A percentile compares a stretch with the other conserved stretches of the same genome.
Evolutionary conservation across 2,888 invertebrate genomes (phyloP).

Genomic region (Ganaspis brasiliensis): DNA sequence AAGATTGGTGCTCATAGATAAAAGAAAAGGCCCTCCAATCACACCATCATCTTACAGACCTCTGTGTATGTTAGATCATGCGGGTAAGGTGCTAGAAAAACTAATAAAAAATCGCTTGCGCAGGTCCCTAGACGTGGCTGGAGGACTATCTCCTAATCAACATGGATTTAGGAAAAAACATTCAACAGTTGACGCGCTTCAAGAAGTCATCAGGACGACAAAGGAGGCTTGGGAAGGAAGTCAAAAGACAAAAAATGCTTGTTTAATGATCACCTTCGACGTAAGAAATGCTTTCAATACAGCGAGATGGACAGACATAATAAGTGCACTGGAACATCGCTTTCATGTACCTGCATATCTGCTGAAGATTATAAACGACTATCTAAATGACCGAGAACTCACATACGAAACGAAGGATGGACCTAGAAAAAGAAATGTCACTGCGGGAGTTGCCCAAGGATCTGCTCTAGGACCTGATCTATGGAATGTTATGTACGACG

Average conservation of each 20-base stretch:
- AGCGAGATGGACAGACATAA: slow-evolving; percentile 55
- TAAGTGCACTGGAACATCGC: slow-evolving; percentile 51
- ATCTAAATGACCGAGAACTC: no score
- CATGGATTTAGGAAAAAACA: no score
- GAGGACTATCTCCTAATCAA: slow-evolving; percentile 31
- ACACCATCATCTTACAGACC: slow-evolving; percentile 58
- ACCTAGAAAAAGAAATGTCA: not conserved
- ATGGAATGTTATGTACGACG: no score
- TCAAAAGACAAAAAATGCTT: not conserved
- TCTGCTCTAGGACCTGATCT: no score
- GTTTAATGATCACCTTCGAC: no score
- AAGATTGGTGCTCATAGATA: no score
- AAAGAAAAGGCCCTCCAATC: slow-evolving; percentile 50
- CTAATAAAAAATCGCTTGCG: slow-evolving; percentile 61
- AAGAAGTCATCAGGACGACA: slow-evolving; percentile 47
- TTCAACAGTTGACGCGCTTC: no score
- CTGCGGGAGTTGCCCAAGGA: no score
- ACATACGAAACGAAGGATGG: slow-evolving; percentile 48
- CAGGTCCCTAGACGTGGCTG: slow-evolving; percentile 51
- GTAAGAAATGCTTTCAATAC: no score
- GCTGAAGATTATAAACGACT: slow-evolving; percentile 52
- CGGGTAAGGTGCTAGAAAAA: slow-evolving; percentile 68
- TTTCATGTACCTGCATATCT: no score
- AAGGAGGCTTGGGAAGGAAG: not conserved
- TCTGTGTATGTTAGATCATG: no score